A percentile compares a stretch with the other conserved stretches of the same genome.
These are phyloP conservation scores for Hermaeophaga mercurialis DNA, from an alignment of 2,888 invertebrate species.

Conservation along the genomic window DNA sequence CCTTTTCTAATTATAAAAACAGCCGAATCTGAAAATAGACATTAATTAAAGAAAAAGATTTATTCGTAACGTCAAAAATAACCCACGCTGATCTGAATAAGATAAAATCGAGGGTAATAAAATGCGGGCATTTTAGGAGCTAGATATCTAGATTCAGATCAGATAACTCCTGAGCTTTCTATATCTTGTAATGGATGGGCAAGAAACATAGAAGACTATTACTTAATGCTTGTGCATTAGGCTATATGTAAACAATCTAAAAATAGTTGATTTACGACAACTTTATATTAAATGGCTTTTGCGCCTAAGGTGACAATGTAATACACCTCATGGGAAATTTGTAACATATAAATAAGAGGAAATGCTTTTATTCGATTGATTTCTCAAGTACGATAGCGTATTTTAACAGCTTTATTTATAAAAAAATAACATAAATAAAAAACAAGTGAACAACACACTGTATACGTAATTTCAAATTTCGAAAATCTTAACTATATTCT, in stretches of 20 bases:
- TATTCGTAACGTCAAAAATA: conserved; percentile 56
- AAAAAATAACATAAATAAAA: no score
- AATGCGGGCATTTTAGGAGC: conserved; percentile 55
- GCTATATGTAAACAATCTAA: conserved; percentile 9
- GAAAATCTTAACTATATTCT: no score
- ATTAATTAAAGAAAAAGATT: conserved; percentile 58
- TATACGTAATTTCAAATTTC: no score
- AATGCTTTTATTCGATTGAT: no score
- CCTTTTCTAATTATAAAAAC: conserved; percentile 50
- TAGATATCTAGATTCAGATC: conserved; percentile 39
- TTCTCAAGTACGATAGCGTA: no score
- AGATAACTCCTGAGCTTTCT: conserved; percentile 42
- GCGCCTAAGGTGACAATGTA: background rate
- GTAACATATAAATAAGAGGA: no score
- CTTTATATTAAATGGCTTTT: background rate
- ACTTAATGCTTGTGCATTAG: conserved; percentile 47
- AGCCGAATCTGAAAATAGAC: conserved; percentile 48
- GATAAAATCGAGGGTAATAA: conserved; percentile 57
- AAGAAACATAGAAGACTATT: conserved; percentile 46
- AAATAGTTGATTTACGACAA: conserved; percentile 9
- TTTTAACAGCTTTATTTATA: no score
- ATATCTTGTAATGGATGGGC: conserved; percentile 48
- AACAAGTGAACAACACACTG: no score
- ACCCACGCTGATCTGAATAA: conserved; percentile 54
- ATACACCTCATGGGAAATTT: no score